Base-by-base conservation (phyloP, 2,888 invertebrate species). In the Melieria picta region DNA sequence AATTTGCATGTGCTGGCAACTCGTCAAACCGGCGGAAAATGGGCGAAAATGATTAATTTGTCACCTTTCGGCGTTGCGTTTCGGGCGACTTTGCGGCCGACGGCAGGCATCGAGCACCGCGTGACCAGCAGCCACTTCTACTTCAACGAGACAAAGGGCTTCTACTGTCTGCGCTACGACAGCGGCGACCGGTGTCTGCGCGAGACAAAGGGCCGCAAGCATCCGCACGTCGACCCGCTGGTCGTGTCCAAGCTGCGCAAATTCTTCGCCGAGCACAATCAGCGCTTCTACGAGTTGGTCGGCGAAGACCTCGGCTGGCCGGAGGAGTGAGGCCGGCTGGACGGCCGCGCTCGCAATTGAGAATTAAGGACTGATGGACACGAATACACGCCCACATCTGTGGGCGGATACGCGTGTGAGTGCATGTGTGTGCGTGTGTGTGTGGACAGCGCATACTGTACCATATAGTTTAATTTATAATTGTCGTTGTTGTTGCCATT, bases 81-180 rank as follows among this genome's bases (percentile, higher is more conserved):
- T 16, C 16, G 16, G 16, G 16, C 16, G 16, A 16, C 30, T 30
- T 30, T 30, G 30, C 30, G 2, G 30, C 30, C 30, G 30, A 30
- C 30, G 30, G 3, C 30, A 87, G 87, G 87, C 78, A 84, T 87
- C 66, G 87, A 87, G 76, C 87, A 87, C 75, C 88, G 90, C 65
- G 92, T 95, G 77, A 92, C 92, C 69, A 90, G 92, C 80, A 94
- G 94, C 85, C 95, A 97, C 87, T 96, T 99, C 87, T 97, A 97
- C 88, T 99, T 96, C 89, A 98, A 99, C 88, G 93, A 94, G 88
- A 97, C 96, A 13, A 97, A 98, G 87, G 97, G 98, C 73, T 97
- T 99, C 88, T 98, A 94, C 88, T 98, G 98, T 86, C 89, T 95
- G 82, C 89, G 95, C 82, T 92, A 95, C 87, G 93, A 95, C 86